Evolutionary conservation across 2,113 vertebrate species (phyloP).

Genomic region (Tyrannus savana): DNA sequence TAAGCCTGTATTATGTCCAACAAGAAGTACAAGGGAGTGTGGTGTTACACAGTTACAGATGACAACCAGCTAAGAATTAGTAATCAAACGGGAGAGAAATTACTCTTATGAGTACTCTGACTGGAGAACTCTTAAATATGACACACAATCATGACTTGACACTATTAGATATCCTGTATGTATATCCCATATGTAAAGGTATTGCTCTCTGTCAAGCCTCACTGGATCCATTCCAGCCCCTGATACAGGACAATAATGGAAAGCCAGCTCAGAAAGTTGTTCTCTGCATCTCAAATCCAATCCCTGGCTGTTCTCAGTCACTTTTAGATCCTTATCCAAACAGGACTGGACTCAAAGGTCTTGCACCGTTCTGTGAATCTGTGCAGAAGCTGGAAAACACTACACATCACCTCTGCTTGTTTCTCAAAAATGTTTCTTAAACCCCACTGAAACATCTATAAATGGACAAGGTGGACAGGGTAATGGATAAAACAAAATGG

Average conservation of each 20-base stretch:
- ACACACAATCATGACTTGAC: background rate
- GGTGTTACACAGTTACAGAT: background rate
- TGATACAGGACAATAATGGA: background rate
- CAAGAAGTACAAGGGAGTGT: background rate
- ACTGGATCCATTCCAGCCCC: background rate
- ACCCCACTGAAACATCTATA: background rate
- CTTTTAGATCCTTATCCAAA: background rate
- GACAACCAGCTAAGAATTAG: conserved; percentile 8
- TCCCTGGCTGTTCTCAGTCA: background rate
- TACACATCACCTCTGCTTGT: background rate
- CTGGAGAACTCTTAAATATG: background rate
- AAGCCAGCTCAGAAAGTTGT: background rate
- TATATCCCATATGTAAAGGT: background rate
- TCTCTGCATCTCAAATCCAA: background rate
- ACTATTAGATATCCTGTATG: background rate
- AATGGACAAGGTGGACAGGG: background rate
- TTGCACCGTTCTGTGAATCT: background rate
- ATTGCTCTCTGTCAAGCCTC: background rate
- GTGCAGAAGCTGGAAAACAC: background rate
- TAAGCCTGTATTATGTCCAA: background rate
- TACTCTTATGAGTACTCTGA: background rate
- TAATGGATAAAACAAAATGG: background rate
- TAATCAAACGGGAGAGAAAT: background rate
- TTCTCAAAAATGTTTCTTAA: background rate
- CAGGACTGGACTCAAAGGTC: background rate